A percentile compares a stretch with the other conserved stretches of the same genome.
Conservation (phyloP, 2,113 vertebrate genomes). For the Gorsachius goisagi region DNA sequence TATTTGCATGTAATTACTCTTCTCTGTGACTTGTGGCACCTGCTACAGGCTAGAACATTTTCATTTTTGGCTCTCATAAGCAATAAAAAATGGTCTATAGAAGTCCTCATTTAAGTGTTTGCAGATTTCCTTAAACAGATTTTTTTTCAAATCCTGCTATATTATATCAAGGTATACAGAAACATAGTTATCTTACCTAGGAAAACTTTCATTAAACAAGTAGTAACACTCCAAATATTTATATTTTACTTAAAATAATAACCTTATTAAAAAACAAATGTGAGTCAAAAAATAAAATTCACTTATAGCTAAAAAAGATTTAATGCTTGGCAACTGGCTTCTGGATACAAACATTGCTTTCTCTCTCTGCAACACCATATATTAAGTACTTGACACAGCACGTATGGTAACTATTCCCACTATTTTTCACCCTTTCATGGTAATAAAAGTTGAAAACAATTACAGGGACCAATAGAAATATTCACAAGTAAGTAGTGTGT, state of each 20-base stretch:
- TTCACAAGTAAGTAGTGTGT: background rate
- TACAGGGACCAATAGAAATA: background rate
- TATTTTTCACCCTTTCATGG: background rate
- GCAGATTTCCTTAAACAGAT: background rate
- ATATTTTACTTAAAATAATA: background rate
- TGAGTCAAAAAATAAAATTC: background rate
- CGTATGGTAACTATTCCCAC: background rate
- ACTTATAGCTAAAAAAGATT: background rate
- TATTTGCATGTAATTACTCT: background rate
- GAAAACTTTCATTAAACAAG: background rate
- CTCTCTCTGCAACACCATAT: background rate
- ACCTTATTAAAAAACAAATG: background rate
- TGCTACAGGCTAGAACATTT: background rate
- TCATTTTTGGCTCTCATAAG: background rate
- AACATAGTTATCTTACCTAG: background rate
- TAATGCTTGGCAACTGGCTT: background rate
- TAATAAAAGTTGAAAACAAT: background rate
- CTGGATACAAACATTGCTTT: background rate
- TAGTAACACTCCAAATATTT: background rate
- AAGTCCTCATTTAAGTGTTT: background rate
- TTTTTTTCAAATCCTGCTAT: background rate
- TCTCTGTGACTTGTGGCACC: background rate
- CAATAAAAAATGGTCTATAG: background rate
- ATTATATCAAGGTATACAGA: background rate
- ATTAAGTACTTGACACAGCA: background rate